These are phyloP conservation scores for Philonicus albiceps DNA, from an alignment of 2,888 invertebrate genomes.

Conservation along the genomic window DNA sequence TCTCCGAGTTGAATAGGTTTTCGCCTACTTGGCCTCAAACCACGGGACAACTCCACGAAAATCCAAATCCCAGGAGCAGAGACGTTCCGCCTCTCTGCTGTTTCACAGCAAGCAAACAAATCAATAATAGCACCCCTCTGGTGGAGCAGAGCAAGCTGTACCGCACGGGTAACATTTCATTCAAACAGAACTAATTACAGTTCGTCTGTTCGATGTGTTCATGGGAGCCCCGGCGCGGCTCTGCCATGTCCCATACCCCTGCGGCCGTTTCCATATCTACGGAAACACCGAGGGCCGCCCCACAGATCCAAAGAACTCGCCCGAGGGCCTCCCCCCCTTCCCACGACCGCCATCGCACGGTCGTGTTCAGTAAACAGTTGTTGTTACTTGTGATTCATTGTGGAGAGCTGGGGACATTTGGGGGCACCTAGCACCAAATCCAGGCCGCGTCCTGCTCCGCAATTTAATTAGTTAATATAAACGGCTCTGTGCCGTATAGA, in stretches of 20 bases:
- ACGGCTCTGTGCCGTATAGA: neutral
- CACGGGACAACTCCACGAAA: neutral
- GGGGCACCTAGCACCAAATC: neutral
- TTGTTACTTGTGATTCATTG: neutral
- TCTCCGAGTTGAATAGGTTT: neutral
- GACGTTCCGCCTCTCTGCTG: neutral
- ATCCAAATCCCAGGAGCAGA: neutral
- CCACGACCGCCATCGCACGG: too few relatives aligned
- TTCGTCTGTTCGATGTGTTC: neutral
- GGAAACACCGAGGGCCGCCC: neutral
- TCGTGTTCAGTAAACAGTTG: neutral
- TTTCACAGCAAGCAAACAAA: neutral
- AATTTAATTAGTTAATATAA: neutral
- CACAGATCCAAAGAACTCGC: neutral
- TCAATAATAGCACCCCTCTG: neutral
- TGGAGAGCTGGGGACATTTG: neutral
- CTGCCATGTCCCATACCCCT: neutral
- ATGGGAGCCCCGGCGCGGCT: neutral
- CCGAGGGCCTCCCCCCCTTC: neutral
- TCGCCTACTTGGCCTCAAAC: neutral
- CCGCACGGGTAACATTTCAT: neutral
- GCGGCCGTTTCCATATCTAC: neutral
- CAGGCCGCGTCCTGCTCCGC: neutral
- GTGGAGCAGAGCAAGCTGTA: neutral
- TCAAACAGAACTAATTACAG: neutral